phyloP scores from a whole-genome alignment of 2,888 invertebrate genomes.

The Drosophila neotestacea region DNA sequence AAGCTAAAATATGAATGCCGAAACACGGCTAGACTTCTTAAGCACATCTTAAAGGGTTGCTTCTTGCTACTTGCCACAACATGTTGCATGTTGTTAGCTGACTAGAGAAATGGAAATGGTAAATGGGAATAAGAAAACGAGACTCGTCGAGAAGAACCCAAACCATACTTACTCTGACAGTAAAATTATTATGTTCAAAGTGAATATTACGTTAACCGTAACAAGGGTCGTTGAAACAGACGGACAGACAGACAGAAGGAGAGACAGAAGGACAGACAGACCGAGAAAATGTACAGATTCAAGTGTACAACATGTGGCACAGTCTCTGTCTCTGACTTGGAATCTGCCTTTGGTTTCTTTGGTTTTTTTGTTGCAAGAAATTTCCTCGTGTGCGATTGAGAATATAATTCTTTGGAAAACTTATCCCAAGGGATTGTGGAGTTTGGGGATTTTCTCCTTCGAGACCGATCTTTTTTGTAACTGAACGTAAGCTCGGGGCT shows the following conservation, averaged over 20 bases:
- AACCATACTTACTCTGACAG: conserved; percentile 16
- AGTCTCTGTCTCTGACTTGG: neutral
- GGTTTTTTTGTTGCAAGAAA: neutral
- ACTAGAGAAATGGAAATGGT: neutral
- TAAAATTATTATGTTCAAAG: conserved; percentile 64
- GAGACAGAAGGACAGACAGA: neutral
- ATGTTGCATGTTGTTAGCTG: conserved; percentile 39
- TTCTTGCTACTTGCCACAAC: conserved; percentile 25
- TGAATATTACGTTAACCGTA: conserved; percentile 70
- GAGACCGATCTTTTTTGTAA: neutral
- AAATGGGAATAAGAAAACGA: neutral
- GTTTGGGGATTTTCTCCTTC: neutral
- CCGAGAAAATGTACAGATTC: conserved; percentile 20
- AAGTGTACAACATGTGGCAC: conserved; percentile 23
- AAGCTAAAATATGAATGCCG: conserved; percentile 39
- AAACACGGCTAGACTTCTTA: conserved; percentile 2
- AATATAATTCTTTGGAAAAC: neutral
- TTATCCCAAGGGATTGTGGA: neutral
- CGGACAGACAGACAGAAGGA: conserved; percentile 6
- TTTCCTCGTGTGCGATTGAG: conserved; percentile 11
- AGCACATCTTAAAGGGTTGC: conserved; percentile 31
- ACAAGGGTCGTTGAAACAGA: conserved; percentile 52
- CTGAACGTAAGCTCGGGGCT: neutral
- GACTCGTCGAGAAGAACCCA: conserved; percentile 6
- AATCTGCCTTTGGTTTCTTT: neutral